These are phyloP conservation scores for Leistus spinibarbis DNA, from an alignment of 2,888 invertebrate genomes.

Conservation along the genomic window DNA sequence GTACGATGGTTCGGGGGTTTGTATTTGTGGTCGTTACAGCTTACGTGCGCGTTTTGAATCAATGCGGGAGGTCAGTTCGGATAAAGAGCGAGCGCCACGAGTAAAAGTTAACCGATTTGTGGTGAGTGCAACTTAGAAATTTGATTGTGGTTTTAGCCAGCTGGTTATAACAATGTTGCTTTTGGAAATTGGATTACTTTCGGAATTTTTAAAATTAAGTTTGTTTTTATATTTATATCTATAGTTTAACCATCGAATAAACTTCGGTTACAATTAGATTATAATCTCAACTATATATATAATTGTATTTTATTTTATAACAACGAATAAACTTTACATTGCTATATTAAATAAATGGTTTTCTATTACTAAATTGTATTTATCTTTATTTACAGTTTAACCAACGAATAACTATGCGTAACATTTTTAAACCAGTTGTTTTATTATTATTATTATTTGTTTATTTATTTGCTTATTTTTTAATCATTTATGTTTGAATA, in stretches of 20 bases:
- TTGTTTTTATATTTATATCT: neutral
- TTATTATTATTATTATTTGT: neutral
- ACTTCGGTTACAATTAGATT: slow-evolving; percentile 21
- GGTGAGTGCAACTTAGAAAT: slow-evolving; percentile 65
- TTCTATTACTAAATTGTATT: neutral
- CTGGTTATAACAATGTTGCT: neutral
- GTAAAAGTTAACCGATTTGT: slow-evolving; percentile 90
- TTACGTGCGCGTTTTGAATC: slow-evolving; percentile 89
- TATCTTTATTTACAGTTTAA: neutral
- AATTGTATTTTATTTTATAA: neutral
- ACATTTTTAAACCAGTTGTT: neutral
- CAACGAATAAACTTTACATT: neutral
- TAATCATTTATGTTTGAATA: neutral
- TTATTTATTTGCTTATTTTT: slow-evolving; percentile 1
- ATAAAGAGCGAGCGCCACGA: slow-evolving; percentile 61
- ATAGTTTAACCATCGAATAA: neutral
- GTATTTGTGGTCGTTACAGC: slow-evolving; percentile 56
- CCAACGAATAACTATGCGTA: neutral
- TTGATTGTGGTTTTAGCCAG: neutral
- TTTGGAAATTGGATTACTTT: neutral
- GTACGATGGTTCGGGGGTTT: too few relatives aligned
- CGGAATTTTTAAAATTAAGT: neutral
- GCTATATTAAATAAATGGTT: neutral
- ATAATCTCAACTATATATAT: slow-evolving; percentile 15
- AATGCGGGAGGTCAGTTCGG: slow-evolving; percentile 66